These are phyloP conservation scores for Pteruthius melanotis DNA, from an alignment of 2,113 vertebrate species.

Conservation along the genomic window DNA sequence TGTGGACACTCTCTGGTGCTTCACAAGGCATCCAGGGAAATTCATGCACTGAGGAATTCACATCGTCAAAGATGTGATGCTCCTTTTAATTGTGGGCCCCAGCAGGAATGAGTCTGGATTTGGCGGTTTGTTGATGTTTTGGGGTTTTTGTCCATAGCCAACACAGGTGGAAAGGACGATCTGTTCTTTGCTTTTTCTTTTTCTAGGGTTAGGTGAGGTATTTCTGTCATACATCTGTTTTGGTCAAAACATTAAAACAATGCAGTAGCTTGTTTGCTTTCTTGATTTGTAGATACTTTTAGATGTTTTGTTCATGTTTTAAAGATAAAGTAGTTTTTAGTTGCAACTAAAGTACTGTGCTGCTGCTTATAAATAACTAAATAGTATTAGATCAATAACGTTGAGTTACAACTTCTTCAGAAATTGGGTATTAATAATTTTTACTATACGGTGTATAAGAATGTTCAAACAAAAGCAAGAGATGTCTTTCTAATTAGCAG, in stretches of 20 bases:
- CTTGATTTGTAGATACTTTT: constrained; percentile 28
- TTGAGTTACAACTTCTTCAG: neutral
- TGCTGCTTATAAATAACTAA: neutral
- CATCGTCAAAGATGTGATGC: neutral
- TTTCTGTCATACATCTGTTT: constrained; percentile 56
- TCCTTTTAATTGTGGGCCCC: neutral
- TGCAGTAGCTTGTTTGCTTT: constrained; percentile 39
- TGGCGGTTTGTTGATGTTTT: neutral
- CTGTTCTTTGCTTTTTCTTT: constrained; percentile 22
- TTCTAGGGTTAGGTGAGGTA: neutral
- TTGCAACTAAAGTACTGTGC: constrained; percentile 13
- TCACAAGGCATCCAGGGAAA: neutral
- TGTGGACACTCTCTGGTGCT: neutral
- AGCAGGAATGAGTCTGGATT: neutral
- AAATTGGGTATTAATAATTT: neutral
- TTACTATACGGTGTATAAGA: neutral
- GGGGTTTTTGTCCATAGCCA: neutral
- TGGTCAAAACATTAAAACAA: constrained; percentile 67
- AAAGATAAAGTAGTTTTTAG: constrained; percentile 47
- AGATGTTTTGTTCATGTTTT: constrained; percentile 35
- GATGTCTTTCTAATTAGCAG: neutral
- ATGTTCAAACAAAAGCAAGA: neutral
- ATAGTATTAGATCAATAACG: neutral
- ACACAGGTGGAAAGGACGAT: constrained; percentile 25
- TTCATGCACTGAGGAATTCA: neutral